phyloP scores from a whole-genome alignment of 2,113 vertebrate species.

The Gambusia holbrooki region DNA sequence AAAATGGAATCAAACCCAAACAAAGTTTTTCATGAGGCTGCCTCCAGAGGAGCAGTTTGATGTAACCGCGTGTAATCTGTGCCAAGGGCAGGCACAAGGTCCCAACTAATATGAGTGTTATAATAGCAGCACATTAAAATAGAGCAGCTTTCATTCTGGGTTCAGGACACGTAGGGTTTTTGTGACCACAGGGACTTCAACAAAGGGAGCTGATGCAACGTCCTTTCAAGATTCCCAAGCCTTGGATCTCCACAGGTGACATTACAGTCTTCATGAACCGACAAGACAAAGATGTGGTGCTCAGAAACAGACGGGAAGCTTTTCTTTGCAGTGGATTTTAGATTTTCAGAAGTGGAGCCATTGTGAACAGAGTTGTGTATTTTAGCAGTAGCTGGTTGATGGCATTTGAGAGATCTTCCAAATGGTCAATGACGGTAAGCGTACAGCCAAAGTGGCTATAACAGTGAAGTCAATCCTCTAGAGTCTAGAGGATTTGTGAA shows the following conservation, averaged over 20 bases:
- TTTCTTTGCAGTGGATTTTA: conserved; percentile 36
- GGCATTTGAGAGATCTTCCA: neutral
- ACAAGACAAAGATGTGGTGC: conserved; percentile 33
- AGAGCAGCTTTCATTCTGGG: conserved; percentile 58
- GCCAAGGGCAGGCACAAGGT: conserved; percentile 71
- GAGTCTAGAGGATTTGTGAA: too few species aligned
- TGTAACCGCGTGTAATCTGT: conserved; percentile 71
- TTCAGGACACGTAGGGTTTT: conserved; percentile 68
- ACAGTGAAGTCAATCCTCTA: too few species aligned
- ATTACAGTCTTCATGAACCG: conserved; percentile 40
- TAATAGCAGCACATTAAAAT: conserved; percentile 69
- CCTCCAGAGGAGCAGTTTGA: conserved; percentile 57
- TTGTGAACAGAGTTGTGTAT: conserved; percentile 21
- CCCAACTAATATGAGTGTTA: conserved; percentile 52
- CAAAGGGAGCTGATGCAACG: conserved; percentile 65
- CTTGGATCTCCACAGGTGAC: conserved; percentile 67
- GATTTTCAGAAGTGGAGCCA: conserved; percentile 9
- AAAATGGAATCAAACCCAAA: conserved; percentile 26
- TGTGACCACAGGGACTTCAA: conserved; percentile 60
- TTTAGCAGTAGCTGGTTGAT: conserved; percentile 11
- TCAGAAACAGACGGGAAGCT: conserved; percentile 32
- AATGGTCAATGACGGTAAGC: too few species aligned
- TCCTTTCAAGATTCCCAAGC: conserved; percentile 57
- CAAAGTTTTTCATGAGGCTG: conserved; percentile 33
- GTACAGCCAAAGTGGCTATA: too few species aligned